Percentiles rank a stretch among this genome's conserved stretches.
These are phyloP conservation scores for Geodia barretti DNA, from an alignment of 37 sponge, comb jelly and placozoan species.

Conservation along the genomic window DNA sequence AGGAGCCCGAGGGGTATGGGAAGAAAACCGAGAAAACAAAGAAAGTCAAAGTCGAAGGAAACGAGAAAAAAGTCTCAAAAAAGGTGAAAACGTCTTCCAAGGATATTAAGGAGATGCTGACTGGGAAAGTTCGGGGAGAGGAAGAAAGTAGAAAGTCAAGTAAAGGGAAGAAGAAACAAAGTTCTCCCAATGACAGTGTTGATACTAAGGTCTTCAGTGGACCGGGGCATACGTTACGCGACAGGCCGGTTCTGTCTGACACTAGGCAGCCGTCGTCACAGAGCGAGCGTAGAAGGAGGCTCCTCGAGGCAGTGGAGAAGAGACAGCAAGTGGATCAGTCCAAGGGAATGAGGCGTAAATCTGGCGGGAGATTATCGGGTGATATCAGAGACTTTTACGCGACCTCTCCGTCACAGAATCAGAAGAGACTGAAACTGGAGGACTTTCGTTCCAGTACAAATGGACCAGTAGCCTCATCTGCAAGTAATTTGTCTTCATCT, in stretches of 20 bases:
- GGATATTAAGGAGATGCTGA: slow-evolving; percentile 35
- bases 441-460: background rate
- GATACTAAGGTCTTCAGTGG: slow-evolving; percentile 11
- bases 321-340: background rate
- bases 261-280: background rate
- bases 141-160: background rate
- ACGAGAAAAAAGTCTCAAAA: background rate
- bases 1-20: slow-evolving; percentile 74
- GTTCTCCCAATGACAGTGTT: background rate
- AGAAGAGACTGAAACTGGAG: background rate
- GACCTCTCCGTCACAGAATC: background rate
- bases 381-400: background rate
- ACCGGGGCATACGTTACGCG: background rate
- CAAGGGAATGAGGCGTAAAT: background rate
- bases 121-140: background rate
- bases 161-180: background rate
- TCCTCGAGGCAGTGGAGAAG: slow-evolving; percentile 43
- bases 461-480: background rate
- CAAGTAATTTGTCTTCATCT: background rate
- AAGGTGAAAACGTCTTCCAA: slow-evolving; percentile 1
- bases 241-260: background rate
- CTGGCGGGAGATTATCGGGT: background rate
- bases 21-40: slow-evolving; percentile 29
- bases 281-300: slow-evolving; percentile 12
- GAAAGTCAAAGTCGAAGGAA: background rate